phyloP scores from a whole-genome alignment of 2,113 vertebrate species.

The Rallus limicola region DNA sequence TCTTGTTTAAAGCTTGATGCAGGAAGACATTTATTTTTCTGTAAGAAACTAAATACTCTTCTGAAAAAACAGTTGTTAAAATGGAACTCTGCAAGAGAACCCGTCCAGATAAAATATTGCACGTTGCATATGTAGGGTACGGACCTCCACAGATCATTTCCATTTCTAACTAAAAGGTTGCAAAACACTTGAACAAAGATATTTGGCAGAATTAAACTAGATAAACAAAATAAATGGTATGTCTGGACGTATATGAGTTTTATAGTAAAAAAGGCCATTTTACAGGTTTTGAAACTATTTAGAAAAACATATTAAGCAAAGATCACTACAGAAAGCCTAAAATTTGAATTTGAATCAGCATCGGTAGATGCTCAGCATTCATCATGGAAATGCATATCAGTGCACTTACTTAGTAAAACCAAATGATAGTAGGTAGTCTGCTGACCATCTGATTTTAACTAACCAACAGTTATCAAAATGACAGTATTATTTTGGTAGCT shows the following conservation, averaged over 20 bases:
- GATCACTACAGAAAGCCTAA: background rate
- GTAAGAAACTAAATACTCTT: background rate
- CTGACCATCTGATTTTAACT: constrained; percentile 30
- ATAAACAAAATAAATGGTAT: background rate
- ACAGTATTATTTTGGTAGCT: constrained; percentile 49
- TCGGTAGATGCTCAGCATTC: background rate
- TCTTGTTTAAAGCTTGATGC: background rate
- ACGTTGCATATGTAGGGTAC: background rate
- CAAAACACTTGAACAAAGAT: background rate
- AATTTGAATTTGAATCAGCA: background rate
- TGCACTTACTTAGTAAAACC: constrained; percentile 62
- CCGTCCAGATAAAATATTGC: background rate
- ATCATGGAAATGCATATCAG: background rate
- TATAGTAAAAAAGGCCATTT: constrained; percentile 11
- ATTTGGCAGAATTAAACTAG: background rate
- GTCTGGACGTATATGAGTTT: background rate
- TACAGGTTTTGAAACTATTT: constrained; percentile 49
- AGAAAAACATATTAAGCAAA: constrained; percentile 52
- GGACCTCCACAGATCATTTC: background rate
- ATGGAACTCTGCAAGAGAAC: background rate
- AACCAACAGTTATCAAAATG: constrained; percentile 40
- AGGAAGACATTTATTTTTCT: background rate
- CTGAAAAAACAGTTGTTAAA: background rate
- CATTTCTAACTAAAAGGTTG: background rate
- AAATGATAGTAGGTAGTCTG: constrained; percentile 29